Evolutionary conservation across 2,797 vertebrate species (phyloP).

Genomic region (Nyctibius grandis): DNA sequence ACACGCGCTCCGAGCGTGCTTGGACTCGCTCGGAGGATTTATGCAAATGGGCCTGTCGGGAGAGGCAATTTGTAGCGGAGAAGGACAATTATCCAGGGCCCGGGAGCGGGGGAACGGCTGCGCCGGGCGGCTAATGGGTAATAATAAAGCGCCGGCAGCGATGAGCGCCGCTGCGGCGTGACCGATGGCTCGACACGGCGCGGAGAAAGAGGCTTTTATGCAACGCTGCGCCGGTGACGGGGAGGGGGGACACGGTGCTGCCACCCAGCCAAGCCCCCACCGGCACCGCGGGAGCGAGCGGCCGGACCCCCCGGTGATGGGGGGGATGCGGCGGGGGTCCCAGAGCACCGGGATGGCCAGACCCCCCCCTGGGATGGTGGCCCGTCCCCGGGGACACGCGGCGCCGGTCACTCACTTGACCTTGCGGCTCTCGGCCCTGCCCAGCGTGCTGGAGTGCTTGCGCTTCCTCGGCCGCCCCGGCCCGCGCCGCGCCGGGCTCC

Average conservation of each 20-base stretch:
- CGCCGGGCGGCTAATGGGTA: slow-evolving; percentile 74
- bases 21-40: slow-evolving; percentile 75
- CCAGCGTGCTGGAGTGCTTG: slow-evolving; percentile 74
- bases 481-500: slow-evolving; percentile 89
- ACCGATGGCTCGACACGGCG: slow-evolving; percentile 67
- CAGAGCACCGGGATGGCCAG: too few relatives aligned
- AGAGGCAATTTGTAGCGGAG: slow-evolving; percentile 80
- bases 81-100: slow-evolving; percentile 79
- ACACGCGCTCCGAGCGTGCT: slow-evolving; percentile 63
- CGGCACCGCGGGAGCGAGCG: not conserved
- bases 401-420: slow-evolving; percentile 83
- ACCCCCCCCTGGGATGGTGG: not conserved
- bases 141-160: slow-evolving; percentile 70
- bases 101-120: slow-evolving; percentile 70
- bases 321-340: not conserved
- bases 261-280: not conserved
- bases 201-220: slow-evolving; percentile 65
- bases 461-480: slow-evolving; percentile 92
- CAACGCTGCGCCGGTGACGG: slow-evolving; percentile 38
- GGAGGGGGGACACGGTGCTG: not conserved
- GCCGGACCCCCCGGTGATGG: not conserved
- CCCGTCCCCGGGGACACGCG: not conserved
- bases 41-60: slow-evolving; percentile 79
- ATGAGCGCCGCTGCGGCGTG: slow-evolving; percentile 68
- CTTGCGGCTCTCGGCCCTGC: slow-evolving; percentile 76